Percentiles rank a stretch among this genome's conserved stretches.
Conservation (phyloP, 1,140 invertebrate genomes). For the Drosophila erecta region DNA sequence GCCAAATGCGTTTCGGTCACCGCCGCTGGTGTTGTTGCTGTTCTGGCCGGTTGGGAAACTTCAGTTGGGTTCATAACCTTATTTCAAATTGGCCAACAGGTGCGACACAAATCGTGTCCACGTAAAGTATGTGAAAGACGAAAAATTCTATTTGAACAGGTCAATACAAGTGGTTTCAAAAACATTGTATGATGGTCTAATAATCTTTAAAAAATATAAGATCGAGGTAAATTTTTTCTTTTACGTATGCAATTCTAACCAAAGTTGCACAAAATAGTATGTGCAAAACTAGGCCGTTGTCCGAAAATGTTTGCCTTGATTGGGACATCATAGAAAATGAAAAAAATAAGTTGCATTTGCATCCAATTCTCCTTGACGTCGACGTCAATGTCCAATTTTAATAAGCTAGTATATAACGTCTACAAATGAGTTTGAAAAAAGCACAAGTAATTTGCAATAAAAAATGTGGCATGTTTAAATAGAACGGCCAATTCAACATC, state of each 20-base stretch:
- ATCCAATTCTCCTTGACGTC: too few relatives aligned
- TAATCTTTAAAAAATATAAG: too few relatives aligned
- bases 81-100: conserved; percentile 80
- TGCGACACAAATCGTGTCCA: conserved; percentile 65
- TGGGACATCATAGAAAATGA: too few relatives aligned
- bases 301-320: too few relatives aligned
- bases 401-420: neutral
- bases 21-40: conserved; percentile 38
- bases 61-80: conserved; percentile 81
- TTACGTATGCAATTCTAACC: too few relatives aligned
- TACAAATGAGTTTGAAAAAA: conserved; percentile 45
- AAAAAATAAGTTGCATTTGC: too few relatives aligned
- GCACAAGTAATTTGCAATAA: conserved; percentile 55
- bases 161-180: too few relatives aligned
- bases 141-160: too few relatives aligned
- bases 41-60: conserved; percentile 55
- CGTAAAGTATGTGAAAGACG: neutral
- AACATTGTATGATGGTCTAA: too few relatives aligned
- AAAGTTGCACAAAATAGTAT: too few relatives aligned
- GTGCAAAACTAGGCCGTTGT: too few relatives aligned
- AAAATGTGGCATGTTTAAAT: conserved; percentile 46
- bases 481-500: conserved; percentile 25
- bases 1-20: conserved; percentile 62
- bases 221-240: too few relatives aligned
- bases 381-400: conserved; percentile 47